Evolutionary conservation across 2,113 vertebrate genomes (phyloP), one percentile per base, ranked within the genome.

Genomic region (Eudorcas thomsonii): DNA sequence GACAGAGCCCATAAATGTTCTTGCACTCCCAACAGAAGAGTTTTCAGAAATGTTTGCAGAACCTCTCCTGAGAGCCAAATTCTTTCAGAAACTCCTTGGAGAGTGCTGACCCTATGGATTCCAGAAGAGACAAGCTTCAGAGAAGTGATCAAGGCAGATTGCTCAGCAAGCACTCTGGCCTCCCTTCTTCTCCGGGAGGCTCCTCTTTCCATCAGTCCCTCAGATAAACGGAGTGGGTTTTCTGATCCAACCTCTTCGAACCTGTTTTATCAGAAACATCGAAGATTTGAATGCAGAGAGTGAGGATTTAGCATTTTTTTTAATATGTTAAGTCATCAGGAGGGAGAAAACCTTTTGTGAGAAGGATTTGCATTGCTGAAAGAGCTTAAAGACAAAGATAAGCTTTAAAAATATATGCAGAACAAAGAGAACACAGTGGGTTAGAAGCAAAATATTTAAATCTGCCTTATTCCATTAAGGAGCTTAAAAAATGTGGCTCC

Each of bases 381-480:
- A 91, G 80, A 97, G 86, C 82, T 93, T 82, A 94, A 95, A 93
- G 94, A 77, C 96, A 92, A 94, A 97, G 81, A 83, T 91, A 93
- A 94, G 92, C 90, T 96, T 97, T 98, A 83, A 97, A 95, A 89
- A 94, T 88, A 83, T 95, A 83, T 54, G 48, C 39, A n/a, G 54
- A 94, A 92, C 94, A 88, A 96, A 96, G 84, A 90, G 52, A 92
- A 83, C 94, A 74, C 82, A 71, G 36, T 71, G 55, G 48, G 48
- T 88, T 96, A 50, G 81, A 91, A 96, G 91, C 52, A 94, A 96
- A 98, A 96, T 98, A 97, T 95, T 97, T 94, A 96, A 98, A 95
- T 92, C 94, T 96, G 77, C 62, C 83, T 71, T 96, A 64, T 83
- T 96, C 86, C 80, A 89, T 89, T 94, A 97, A 91, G 16, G 26